These are phyloP conservation scores for Sphyrna mokarran DNA, from an alignment of 2,113 vertebrate genomes.

Conservation along the genomic window DNA sequence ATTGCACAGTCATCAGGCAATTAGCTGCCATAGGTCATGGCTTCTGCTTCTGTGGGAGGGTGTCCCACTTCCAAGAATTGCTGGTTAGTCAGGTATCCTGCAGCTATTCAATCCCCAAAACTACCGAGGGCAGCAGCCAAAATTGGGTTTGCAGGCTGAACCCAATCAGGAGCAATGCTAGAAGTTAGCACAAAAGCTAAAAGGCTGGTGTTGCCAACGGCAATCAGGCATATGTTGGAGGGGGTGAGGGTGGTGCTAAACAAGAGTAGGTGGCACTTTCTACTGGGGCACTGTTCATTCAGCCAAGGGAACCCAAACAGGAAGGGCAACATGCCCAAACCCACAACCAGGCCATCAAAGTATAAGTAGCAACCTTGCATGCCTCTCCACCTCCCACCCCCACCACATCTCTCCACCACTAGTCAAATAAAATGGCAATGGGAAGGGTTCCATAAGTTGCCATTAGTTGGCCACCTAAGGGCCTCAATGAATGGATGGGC, in stretches of 20 bases:
- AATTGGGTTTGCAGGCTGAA: no score
- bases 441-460: not conserved
- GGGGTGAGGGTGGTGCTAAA: no score
- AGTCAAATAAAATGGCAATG: not conserved
- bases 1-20: not conserved
- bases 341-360: not conserved
- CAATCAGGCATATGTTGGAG: no score
- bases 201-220: no score
- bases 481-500: no score
- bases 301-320: not conserved
- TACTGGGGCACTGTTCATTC: not conserved
- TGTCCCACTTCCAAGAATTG: no score
- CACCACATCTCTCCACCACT: not conserved
- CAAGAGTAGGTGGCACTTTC: not conserved
- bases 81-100: not conserved
- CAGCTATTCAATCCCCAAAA: not conserved
- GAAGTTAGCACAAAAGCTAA: no score
- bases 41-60: no score
- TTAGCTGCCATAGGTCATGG: not conserved
- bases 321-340: not conserved
- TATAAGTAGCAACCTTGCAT: not conserved
- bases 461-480: no score
- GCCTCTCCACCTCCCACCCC: no score
- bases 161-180: no score
- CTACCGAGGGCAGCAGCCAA: not conserved